Evolutionary conservation across 2,113 vertebrate species (phyloP), one percentile per base, ranked within the genome.

Genomic region (Barnardius zonarius): DNA sequence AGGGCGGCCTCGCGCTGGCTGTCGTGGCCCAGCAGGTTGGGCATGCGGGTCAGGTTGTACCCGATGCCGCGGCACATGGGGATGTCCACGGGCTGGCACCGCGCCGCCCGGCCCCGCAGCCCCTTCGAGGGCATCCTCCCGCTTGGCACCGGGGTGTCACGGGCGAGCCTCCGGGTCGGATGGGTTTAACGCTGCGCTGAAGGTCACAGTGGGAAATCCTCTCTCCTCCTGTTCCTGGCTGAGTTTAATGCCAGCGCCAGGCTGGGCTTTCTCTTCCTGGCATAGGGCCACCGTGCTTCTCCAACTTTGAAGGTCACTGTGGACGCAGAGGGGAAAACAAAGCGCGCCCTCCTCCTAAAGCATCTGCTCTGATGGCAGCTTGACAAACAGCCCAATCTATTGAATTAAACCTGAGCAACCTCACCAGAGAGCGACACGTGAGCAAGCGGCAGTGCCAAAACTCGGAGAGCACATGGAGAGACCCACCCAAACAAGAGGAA

Each of bases 11-110:
- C 99, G 46, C 97, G 98, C 97, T 99, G 99, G 96, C 98, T 98
- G 92, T 99, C 98, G 88, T 99, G 99, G 93, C 99, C 98, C 98
- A 99, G 98, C 88, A 99, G 98, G 97, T 99, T 99, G 97, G 99
- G 99, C 99, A 99, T 99, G 68, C 99, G 98, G 91, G 99, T 99
- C 96, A 99, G 98, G 98, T 99, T 99, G 98, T 99, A 99, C 92
- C 99, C 99, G 94, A 99, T 99, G 51, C 99, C 99, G 93, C 98
- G 98, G 97, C 99, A 99, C 99, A 99, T 99, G 82, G 99, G 98
- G 95, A 99, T 99, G 95, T 96, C 96, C 94, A 99, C 98, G 86
- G 98, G 98, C 97, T 99, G 99, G 93, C 99, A 99, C 95, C 99
- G 98, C 64, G 98, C 98, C 91, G 62, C 82, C 86, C 76, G 49